Evolutionary conservation across 2,113 vertebrate genomes (phyloP).

Genomic region (Gasterosteus aculeatus): DNA sequence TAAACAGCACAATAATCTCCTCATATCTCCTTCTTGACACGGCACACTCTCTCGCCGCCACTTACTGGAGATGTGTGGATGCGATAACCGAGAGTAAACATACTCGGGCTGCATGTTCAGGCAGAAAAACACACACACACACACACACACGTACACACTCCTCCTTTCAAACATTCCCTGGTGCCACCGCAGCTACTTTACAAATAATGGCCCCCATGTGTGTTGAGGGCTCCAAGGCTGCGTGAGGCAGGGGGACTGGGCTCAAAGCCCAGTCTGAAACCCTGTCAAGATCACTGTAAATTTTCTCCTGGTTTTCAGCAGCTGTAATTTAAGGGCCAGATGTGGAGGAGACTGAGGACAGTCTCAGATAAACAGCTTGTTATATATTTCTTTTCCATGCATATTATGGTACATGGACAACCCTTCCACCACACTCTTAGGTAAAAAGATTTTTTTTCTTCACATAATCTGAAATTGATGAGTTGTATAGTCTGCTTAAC

Average conservation of each 20-base stretch:
- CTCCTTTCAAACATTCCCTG: constrained; percentile 77
- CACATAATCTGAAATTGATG: constrained; percentile 28
- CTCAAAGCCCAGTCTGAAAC: constrained; percentile 79
- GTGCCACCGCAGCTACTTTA: constrained; percentile 81
- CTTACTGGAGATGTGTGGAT: constrained; percentile 70
- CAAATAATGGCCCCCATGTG: constrained; percentile 82
- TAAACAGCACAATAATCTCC: constrained; percentile 66
- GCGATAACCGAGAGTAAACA: constrained; percentile 76
- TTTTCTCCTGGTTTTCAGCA: constrained; percentile 77
- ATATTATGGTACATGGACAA: constrained; percentile 44
- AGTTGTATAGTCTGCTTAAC: background rate
- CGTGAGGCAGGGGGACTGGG: constrained; percentile 77
- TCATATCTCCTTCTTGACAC: constrained; percentile 63
- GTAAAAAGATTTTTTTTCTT: constrained; percentile 11
- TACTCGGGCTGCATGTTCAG: constrained; percentile 61
- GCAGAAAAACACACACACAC: constrained; percentile 15
- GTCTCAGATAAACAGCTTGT: constrained; percentile 74
- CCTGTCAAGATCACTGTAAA: constrained; percentile 82
- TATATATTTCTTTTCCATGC: constrained; percentile 69
- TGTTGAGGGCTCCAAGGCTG: constrained; percentile 76
- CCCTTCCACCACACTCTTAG: constrained; percentile 23
- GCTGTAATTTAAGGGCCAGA: constrained; percentile 82
- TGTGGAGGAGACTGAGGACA: constrained; percentile 76
- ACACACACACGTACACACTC: constrained; percentile 10
- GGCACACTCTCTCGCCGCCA: constrained; percentile 52